A percentile compares a stretch with the other conserved stretches of the same genome.
Evolutionary conservation across 1,140 invertebrate genomes (phyloP).

Genomic region (Atta texana): DNA sequence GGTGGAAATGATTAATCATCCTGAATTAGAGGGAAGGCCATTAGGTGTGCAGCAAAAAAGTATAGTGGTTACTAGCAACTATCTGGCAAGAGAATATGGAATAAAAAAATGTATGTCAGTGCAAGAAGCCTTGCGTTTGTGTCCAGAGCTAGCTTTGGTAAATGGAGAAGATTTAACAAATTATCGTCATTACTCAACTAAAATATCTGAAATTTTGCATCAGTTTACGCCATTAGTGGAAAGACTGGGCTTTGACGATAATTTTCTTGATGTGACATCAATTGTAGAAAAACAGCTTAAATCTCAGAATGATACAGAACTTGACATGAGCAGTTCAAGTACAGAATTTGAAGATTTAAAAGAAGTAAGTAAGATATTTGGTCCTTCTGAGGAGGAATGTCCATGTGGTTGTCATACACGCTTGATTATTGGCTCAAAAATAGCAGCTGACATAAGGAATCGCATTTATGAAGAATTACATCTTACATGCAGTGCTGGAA

Average conservation of each 20-base stretch:
- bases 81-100: conserved; percentile 90
- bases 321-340: conserved; percentile 71
- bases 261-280: conserved; percentile 91
- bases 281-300: conserved; percentile 87
- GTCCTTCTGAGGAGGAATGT: conserved; percentile 87
- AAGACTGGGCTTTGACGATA: conserved; percentile 93
- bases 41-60: conserved; percentile 93
- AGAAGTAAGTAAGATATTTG: conserved; percentile 87
- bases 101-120: conserved; percentile 92
- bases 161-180: conserved; percentile 92
- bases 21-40: conserved; percentile 88
- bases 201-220: conserved; percentile 89
- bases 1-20: conserved; percentile 91
- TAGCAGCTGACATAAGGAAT: conserved; percentile 90
- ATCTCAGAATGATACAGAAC: conserved; percentile 66
- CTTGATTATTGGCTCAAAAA: conserved; percentile 89
- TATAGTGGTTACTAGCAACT: conserved; percentile 93
- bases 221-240: conserved; percentile 90
- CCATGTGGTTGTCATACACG: conserved; percentile 90
- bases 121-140: conserved; percentile 89
- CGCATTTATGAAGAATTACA: conserved; percentile 89
- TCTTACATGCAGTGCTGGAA: conserved; percentile 93
- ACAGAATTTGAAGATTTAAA: conserved; percentile 77
- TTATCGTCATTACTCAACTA: conserved; percentile 90
- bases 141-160: conserved; percentile 90